phyloP scores from a whole-genome alignment of 2,797 vertebrate species.

The Glyptemys insculpta region DNA sequence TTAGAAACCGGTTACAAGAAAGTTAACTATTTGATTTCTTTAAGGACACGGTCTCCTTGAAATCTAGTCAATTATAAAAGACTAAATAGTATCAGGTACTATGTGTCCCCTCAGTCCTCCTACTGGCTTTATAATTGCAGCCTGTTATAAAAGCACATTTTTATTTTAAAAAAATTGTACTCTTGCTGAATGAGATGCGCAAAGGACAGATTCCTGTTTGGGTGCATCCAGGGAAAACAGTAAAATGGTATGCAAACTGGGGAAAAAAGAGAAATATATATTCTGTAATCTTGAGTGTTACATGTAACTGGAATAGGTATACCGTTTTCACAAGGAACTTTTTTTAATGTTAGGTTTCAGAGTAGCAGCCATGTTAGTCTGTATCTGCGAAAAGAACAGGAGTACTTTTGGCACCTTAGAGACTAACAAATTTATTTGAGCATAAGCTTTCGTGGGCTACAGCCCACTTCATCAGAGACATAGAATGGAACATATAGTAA shows the following conservation, averaged over 20 bases:
- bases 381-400: too few species aligned
- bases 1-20: neutral
- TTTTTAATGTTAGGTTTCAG: neutral
- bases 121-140: neutral
- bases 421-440: too few species aligned
- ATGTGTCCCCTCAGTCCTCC: neutral
- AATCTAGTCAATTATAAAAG: neutral
- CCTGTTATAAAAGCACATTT: neutral
- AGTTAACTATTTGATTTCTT: neutral
- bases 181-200: neutral
- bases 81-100: neutral
- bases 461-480: too few species aligned
- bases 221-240: neutral
- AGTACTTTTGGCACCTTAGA: too few species aligned
- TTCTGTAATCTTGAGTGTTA: neutral
- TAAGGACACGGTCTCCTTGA: neutral
- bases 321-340: neutral
- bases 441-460: too few species aligned
- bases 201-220: neutral
- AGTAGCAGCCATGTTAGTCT: too few species aligned
- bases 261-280: neutral
- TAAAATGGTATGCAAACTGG: neutral
- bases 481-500: too few species aligned
- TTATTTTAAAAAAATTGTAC: neutral
- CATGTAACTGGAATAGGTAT: too few species aligned